phyloP scores from a whole-genome alignment of 2,888 invertebrate species.

The Netelia inedita region DNA sequence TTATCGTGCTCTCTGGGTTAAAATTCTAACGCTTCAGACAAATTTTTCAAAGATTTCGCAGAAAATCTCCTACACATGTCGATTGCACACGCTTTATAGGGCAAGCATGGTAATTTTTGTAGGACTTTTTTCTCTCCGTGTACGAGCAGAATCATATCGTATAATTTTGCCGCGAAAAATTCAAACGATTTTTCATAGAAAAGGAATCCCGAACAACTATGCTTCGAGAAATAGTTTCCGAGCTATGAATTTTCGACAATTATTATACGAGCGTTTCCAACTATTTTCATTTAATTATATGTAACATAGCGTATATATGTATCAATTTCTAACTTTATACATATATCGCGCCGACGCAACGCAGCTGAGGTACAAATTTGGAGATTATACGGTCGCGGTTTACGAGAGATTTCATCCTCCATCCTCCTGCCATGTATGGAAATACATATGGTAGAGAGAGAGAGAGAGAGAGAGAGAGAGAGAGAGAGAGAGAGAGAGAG shows the following conservation, averaged over 20 bases:
- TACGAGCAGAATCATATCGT: too few species aligned
- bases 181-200: too few species aligned
- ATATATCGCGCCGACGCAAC: neutral
- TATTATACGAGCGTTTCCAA: neutral
- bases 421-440: neutral
- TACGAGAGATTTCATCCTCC: conserved; percentile 32
- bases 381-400: conserved; percentile 41
- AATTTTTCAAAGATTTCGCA: too few species aligned
- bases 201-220: too few species aligned
- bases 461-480: neutral
- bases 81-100: too few species aligned
- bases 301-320: neutral
- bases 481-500: neutral
- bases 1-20: too few species aligned
- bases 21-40: too few species aligned
- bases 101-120: too few species aligned
- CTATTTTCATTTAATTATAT: neutral
- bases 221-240: neutral
- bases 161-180: too few species aligned
- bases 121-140: too few species aligned
- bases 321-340: neutral
- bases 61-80: too few species aligned
- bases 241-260: neutral
- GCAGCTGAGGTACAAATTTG: conserved; percentile 29
- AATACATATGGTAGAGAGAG: neutral